Percentiles rank a stretch among this genome's conserved stretches.
These are phyloP conservation scores for Mus spretus DNA, from an alignment of 2,797 vertebrate species.

Conservation along the genomic window DNA sequence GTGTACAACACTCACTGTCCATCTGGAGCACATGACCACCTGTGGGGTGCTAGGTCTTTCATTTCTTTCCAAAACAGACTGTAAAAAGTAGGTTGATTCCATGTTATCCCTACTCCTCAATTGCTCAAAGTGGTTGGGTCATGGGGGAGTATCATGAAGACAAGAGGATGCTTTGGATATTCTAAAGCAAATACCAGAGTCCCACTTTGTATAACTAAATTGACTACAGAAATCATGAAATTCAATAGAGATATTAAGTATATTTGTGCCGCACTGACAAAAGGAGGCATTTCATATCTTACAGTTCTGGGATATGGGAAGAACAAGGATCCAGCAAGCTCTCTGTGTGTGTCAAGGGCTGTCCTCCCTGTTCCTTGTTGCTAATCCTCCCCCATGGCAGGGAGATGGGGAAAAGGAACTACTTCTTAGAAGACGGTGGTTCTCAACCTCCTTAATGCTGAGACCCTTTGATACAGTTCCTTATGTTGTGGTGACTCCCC, in stretches of 20 bases:
- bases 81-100: not conserved
- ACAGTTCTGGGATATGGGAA: not conserved
- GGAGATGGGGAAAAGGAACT: not conserved
- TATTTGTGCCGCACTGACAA: not conserved
- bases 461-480: not conserved
- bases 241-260: not conserved
- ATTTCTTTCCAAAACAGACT: not conserved
- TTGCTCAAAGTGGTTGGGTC: not conserved
- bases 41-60: not conserved
- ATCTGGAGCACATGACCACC: not conserved
- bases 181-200: not conserved
- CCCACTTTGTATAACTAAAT: constrained; percentile 2
- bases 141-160: not conserved
- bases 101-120: not conserved
- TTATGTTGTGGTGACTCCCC: not conserved
- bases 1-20: not conserved
- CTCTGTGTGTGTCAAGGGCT: not conserved
- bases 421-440: not conserved
- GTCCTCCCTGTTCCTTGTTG: not conserved
- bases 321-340: not conserved
- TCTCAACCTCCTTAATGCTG: not conserved
- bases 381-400: not conserved
- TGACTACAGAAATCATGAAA: not conserved
- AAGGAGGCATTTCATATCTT: not conserved
- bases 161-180: not conserved